phyloP scores from a whole-genome alignment of 1,140 invertebrate species.

The Theocolax elegans region DNA sequence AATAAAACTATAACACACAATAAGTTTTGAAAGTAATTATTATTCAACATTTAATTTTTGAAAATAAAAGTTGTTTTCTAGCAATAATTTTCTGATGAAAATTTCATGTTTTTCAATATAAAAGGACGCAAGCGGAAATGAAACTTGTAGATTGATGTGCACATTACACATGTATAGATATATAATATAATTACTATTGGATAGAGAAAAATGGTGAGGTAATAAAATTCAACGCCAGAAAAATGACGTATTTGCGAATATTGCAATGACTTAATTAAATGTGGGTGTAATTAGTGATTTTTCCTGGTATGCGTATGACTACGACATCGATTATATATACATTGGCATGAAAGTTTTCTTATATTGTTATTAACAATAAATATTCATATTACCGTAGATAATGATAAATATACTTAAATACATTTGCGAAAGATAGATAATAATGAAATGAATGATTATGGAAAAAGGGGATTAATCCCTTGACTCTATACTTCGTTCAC shows the following conservation, averaged over 20 bases:
- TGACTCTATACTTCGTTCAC: background rate
- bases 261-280: too few species aligned
- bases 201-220: conserved; percentile 8
- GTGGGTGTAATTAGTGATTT: background rate
- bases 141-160: conserved; percentile 24
- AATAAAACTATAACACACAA: conserved; percentile 4
- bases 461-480: conserved; percentile 3
- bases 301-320: too few species aligned
- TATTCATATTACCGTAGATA: conserved; percentile 13
- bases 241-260: background rate
- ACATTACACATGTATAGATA: conserved; percentile 24
- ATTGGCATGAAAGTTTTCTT: conserved; percentile 18
- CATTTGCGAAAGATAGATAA: background rate
- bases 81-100: conserved; percentile 18
- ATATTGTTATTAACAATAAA: conserved; percentile 14
- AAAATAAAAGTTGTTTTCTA: conserved; percentile 21
- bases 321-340: conserved; percentile 24
- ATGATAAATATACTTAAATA: conserved; percentile 19
- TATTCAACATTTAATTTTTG: conserved; percentile 36
- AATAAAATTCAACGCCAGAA: background rate
- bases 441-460: conserved; percentile 23
- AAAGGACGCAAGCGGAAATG: conserved; percentile 22
- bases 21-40: conserved; percentile 33
- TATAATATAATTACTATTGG: conserved; percentile 18
- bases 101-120: conserved; percentile 23